These are phyloP conservation scores for Lasioglossum albipes DNA, from an alignment of 1,140 invertebrate genomes.

Conservation along the genomic window DNA sequence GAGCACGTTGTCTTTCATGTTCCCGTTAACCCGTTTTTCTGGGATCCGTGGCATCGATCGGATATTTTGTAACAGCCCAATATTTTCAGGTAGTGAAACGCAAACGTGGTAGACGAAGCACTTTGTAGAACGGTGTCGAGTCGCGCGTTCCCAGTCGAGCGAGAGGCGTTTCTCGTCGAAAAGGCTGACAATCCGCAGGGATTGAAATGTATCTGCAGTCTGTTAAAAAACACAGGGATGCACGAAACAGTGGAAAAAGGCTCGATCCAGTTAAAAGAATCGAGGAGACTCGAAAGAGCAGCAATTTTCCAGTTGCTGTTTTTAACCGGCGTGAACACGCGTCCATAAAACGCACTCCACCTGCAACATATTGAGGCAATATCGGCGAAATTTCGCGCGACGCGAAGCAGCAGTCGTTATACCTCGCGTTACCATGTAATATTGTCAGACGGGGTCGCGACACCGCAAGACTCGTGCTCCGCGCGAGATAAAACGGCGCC, in stretches of 20 bases:
- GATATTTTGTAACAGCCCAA: too few relatives aligned
- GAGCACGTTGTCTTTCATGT: too few relatives aligned
- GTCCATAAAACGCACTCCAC: slow-evolving; percentile 41
- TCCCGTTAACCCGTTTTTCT: too few relatives aligned
- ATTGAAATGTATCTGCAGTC: not conserved
- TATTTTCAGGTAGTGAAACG: too few relatives aligned
- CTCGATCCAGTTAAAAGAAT: not conserved
- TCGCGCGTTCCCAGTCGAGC: too few relatives aligned
- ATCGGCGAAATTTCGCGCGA: slow-evolving; percentile 44
- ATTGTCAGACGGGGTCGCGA: slow-evolving; percentile 8
- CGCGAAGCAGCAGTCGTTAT: slow-evolving; percentile 27
- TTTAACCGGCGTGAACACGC: slow-evolving; percentile 30
- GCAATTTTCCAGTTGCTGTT: slow-evolving; percentile 17
- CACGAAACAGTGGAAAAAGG: not conserved
- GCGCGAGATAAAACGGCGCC: too few relatives aligned
- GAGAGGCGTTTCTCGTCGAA: too few relatives aligned
- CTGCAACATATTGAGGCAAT: slow-evolving; percentile 42
- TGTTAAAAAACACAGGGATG: too few relatives aligned
- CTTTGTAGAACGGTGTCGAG: too few relatives aligned
- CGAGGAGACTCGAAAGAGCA: not conserved
- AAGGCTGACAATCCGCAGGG: not conserved
- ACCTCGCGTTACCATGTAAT: slow-evolving; percentile 5
- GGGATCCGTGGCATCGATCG: too few relatives aligned
- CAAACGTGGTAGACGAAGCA: too few relatives aligned
- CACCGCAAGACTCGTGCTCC: too few relatives aligned